Evolutionary conservation across 2,797 vertebrate genomes (phyloP).

Genomic region (Siniperca obscura): DNA sequence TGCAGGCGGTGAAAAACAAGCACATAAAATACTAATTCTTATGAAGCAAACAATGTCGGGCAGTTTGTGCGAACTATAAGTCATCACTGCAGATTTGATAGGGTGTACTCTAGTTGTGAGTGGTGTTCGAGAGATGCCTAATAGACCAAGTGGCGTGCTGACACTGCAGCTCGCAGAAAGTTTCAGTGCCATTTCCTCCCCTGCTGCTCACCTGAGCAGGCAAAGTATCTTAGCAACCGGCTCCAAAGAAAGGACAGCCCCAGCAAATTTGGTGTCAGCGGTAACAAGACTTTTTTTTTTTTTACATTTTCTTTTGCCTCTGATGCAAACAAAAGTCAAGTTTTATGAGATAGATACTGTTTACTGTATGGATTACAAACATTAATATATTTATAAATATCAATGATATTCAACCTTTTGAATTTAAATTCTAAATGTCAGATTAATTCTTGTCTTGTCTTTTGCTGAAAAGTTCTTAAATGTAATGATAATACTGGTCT

Average conservation of each 20-base stretch:
- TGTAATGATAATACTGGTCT: not conserved
- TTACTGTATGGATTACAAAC: not conserved
- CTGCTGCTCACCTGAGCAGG: slow-evolving; percentile 52
- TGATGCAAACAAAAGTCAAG: not conserved
- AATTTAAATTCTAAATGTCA: not conserved
- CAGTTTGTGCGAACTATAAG: slow-evolving; percentile 21
- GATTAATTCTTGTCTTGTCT: not conserved
- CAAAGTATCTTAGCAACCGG: slow-evolving; percentile 43
- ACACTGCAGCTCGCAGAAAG: slow-evolving; percentile 60
- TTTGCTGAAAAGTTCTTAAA: slow-evolving; percentile 2
- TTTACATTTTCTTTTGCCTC: not conserved
- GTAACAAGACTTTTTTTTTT: not conserved
- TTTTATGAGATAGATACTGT: not conserved
- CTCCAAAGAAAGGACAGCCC: slow-evolving; percentile 30
- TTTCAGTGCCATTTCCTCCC: slow-evolving; percentile 63
- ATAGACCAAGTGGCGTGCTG: slow-evolving; percentile 56
- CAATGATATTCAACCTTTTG: not conserved
- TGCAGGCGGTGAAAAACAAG: slow-evolving; percentile 18
- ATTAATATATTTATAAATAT: not conserved
- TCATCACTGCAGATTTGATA: slow-evolving; percentile 37
- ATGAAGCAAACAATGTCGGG: slow-evolving; percentile 30
- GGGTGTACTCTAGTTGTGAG: slow-evolving; percentile 31
- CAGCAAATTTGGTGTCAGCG: slow-evolving; percentile 29
- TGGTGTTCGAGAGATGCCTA: slow-evolving; percentile 56
- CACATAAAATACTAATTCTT: slow-evolving; percentile 7